Evolutionary conservation across 2,797 vertebrate species (phyloP).

Genomic region (Heterohyrax brucei): DNA sequence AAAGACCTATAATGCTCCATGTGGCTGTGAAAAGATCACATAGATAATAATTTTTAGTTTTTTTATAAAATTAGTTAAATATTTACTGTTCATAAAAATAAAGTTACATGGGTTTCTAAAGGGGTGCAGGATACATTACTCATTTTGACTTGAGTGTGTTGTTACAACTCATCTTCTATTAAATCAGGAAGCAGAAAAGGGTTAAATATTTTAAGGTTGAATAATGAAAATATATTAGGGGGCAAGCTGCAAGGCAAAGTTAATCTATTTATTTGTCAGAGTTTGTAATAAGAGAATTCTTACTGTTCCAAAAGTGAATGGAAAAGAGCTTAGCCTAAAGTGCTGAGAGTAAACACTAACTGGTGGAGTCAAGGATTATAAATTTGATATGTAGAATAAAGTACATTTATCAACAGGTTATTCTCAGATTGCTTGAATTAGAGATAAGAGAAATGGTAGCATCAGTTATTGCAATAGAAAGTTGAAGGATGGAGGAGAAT

Average conservation of each 20-base stretch:
- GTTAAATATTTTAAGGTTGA: slow-evolving; percentile 25
- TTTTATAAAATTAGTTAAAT: background rate
- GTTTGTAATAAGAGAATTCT: background rate
- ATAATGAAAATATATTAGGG: background rate
- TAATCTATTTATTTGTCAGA: background rate
- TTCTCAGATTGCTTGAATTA: background rate
- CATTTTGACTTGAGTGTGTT: background rate
- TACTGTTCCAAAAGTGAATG: background rate
- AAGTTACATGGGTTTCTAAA: background rate
- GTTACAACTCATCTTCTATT: slow-evolving; percentile 16
- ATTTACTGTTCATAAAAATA: slow-evolving; percentile 39
- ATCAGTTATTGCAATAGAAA: background rate
- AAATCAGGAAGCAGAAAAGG: background rate
- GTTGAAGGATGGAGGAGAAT: background rate
- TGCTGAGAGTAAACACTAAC: background rate
- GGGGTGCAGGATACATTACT: background rate
- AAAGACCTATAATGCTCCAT: background rate
- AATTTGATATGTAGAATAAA: background rate
- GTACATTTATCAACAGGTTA: background rate
- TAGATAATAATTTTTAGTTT: slow-evolving; percentile 28
- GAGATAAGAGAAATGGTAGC: background rate
- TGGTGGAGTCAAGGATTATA: background rate
- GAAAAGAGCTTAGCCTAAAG: background rate
- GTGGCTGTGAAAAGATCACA: background rate
- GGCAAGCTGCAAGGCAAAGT: background rate